phyloP scores from a whole-genome alignment of 2,888 invertebrate species.

The Sesia apiformis region DNA sequence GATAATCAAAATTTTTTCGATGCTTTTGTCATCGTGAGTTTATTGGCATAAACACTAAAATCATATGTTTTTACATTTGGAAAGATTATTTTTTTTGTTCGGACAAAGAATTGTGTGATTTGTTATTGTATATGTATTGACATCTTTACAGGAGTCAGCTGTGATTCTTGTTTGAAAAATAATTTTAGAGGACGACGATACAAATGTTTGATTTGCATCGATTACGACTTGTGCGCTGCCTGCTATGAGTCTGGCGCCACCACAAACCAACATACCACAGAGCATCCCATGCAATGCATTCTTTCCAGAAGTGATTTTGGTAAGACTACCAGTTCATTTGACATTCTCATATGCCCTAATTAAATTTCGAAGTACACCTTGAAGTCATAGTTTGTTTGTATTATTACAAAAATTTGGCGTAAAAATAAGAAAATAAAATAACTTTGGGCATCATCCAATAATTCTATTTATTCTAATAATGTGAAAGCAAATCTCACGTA shows the following conservation, averaged over 20 bases:
- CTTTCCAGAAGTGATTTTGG: conserved; percentile 97
- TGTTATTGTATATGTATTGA: conserved; percentile 45
- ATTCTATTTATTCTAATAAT: too few relatives aligned
- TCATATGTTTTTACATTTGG: background rate
- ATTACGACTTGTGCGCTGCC: conserved; percentile 98
- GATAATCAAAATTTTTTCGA: conserved; percentile 72
- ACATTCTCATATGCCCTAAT: background rate
- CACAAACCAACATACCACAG: conserved; percentile 93
- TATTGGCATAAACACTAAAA: conserved; percentile 17
- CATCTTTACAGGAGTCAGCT: conserved; percentile 92
- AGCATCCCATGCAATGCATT: conserved; percentile 99
- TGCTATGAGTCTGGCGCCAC: conserved; percentile 96
- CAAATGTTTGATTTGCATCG: conserved; percentile 99
- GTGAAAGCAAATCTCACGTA: too few relatives aligned
- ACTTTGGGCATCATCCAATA: too few relatives aligned
- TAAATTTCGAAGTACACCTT: background rate
- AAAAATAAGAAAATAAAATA: too few relatives aligned
- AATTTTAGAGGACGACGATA: conserved; percentile 98
- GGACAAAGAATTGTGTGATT: conserved; percentile 1
- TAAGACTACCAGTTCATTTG: conserved; percentile 42
- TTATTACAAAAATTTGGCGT: too few relatives aligned
- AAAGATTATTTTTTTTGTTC: background rate
- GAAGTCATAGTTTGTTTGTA: too few relatives aligned
- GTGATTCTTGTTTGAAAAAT: conserved; percentile 98
- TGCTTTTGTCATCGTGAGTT: conserved; percentile 66